Conservation (phyloP, 2,888 invertebrate genomes). For the Agrotis exclamationis region DNA sequence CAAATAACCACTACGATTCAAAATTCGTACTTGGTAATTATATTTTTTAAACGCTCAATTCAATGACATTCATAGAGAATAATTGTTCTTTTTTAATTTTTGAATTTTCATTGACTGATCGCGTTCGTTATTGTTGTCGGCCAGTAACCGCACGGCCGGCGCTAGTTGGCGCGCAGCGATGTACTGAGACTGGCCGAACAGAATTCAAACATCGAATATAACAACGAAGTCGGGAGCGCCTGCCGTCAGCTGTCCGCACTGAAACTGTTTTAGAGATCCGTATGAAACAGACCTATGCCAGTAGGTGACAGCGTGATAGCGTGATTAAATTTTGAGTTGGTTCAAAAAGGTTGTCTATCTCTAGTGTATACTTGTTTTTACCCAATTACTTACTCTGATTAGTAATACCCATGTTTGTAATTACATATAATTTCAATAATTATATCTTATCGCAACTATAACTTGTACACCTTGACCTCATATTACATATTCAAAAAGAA, state of each 20-base stretch:
- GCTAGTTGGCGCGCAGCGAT: constrained; percentile 81
- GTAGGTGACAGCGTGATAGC: background rate
- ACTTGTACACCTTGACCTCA: no score
- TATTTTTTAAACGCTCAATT: constrained; percentile 68
- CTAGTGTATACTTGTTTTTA: no score
- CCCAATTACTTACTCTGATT: no score
- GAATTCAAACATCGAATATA: constrained; percentile 57
- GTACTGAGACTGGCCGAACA: constrained; percentile 74
- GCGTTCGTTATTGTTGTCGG: constrained; percentile 71
- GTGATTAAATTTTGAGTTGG: background rate
- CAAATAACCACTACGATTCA: constrained; percentile 71
- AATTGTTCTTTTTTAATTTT: constrained; percentile 48
- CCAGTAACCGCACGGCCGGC: constrained; percentile 76
- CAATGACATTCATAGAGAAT: constrained; percentile 75
- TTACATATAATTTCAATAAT: no score
- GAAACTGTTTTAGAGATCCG: constrained; percentile 65
- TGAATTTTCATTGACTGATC: constrained; percentile 75
- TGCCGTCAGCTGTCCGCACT: constrained; percentile 75
- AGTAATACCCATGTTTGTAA: no score
- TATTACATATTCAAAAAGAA: no score
- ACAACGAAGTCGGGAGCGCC: constrained; percentile 58
- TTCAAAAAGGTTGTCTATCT: background rate
- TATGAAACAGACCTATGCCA: background rate
- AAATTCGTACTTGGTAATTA: constrained; percentile 62
- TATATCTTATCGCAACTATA: no score